A percentile compares a stretch with the other conserved stretches of the same genome.
phyloP scores from a whole-genome alignment of 2,797 vertebrate genomes.

The Propithecus perrieri region DNA sequence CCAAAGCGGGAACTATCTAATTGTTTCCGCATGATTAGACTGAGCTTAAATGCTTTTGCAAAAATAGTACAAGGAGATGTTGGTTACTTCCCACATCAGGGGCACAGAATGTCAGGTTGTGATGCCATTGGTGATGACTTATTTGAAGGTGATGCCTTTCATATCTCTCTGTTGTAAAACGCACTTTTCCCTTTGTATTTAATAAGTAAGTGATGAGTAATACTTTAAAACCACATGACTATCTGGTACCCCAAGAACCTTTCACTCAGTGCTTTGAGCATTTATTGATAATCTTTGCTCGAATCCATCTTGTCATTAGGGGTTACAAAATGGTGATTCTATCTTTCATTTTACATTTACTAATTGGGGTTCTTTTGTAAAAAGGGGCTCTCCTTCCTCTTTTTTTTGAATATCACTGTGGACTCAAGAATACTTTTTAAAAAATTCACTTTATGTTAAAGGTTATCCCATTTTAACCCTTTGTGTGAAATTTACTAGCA shows the following conservation, averaged over 20 bases:
- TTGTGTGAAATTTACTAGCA: conserved; percentile 79
- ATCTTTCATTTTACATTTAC: too few relatives aligned
- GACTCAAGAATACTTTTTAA: not conserved
- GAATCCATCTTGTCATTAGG: too few relatives aligned
- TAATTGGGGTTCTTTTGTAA: not conserved
- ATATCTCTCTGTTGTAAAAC: not conserved
- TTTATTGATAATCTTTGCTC: too few relatives aligned
- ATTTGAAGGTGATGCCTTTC: not conserved
- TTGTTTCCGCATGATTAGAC: not conserved
- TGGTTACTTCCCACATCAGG: too few relatives aligned
- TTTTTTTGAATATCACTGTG: not conserved
- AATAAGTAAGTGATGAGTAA: not conserved
- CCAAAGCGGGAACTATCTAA: not conserved
- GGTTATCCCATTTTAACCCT: conserved; percentile 83
- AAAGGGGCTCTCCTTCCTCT: not conserved
- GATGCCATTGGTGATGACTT: too few relatives aligned
- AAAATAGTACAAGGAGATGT: not conserved
- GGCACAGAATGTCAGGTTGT: not conserved
- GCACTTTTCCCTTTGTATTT: not conserved
- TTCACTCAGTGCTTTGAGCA: too few relatives aligned
- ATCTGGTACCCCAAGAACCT: too few relatives aligned
- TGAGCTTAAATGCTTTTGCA: not conserved
- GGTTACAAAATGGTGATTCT: too few relatives aligned
- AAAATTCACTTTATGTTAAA: conserved; percentile 82
- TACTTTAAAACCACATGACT: not conserved